A percentile compares a stretch with the other conserved stretches of the same genome.
phyloP scores from a whole-genome alignment of 2,888 invertebrate species.

The Biston stratarius region DNA sequence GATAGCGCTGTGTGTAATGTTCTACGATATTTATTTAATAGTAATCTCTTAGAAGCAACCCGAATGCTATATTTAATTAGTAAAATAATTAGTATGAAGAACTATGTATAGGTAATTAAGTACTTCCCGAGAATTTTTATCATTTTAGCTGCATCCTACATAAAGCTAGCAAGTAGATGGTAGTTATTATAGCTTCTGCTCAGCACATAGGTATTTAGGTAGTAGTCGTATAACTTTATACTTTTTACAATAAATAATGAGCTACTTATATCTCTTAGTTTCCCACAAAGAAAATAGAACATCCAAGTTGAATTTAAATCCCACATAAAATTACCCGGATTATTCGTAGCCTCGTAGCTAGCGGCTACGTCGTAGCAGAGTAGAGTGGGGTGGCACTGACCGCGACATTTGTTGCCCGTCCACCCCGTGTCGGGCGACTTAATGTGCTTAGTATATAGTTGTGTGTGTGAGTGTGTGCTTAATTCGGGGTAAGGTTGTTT shows the following conservation, averaged over 20 bases:
- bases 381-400: slow-evolving; percentile 65
- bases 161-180: too few relatives aligned
- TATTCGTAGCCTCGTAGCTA: slow-evolving; percentile 41
- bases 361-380: slow-evolving; percentile 55
- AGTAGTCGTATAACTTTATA: too few relatives aligned
- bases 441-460: slow-evolving; percentile 53
- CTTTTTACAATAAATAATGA: too few relatives aligned
- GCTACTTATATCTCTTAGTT: neutral
- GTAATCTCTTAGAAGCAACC: too few relatives aligned
- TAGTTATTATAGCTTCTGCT: too few relatives aligned
- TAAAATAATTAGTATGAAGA: too few relatives aligned
- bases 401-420: slow-evolving; percentile 84
- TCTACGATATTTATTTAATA: too few relatives aligned
- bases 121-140: too few relatives aligned
- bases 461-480: slow-evolving; percentile 42
- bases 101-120: too few relatives aligned
- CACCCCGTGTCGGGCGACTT: slow-evolving; percentile 62
- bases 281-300: slow-evolving; percentile 11
- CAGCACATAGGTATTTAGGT: neutral
- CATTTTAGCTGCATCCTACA: too few relatives aligned
- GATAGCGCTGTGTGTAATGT: too few relatives aligned
- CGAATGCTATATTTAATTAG: too few relatives aligned
- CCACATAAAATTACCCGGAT: slow-evolving; percentile 42
- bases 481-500: slow-evolving; percentile 39
- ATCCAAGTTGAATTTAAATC: slow-evolving; percentile 33